phyloP scores from a whole-genome alignment of 2,888 invertebrate species.

The Drosophila vallismaia region DNA sequence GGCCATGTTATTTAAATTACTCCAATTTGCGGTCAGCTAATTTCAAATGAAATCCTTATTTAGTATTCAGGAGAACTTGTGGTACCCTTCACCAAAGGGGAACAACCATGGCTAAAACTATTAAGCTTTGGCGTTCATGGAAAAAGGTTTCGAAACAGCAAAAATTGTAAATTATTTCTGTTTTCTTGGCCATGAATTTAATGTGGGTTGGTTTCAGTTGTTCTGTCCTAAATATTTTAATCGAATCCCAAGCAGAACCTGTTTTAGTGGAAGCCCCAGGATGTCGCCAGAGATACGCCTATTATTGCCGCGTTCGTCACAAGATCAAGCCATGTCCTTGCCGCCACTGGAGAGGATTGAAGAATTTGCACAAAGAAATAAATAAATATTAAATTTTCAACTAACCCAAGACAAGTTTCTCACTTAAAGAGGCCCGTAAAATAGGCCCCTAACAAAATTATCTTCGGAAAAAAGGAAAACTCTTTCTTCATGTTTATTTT shows the following conservation, averaged over 20 bases:
- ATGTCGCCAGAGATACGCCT: not conserved
- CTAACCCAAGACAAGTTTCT: not conserved
- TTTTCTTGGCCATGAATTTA: not conserved
- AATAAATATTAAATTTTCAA: not conserved
- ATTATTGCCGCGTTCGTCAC: not conserved
- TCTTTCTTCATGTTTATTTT: conserved; percentile 1
- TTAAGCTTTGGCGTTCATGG: not conserved
- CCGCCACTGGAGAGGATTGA: not conserved
- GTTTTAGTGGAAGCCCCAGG: not conserved
- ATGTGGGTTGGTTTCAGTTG: not conserved
- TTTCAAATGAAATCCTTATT: conserved; percentile 38
- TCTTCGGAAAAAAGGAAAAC: not conserved
- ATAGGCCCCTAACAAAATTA: conserved; percentile 3
- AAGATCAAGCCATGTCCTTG: not conserved
- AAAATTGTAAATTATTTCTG: not conserved
- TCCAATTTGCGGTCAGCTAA: conserved; percentile 50
- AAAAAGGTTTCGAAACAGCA: not conserved
- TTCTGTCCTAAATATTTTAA: not conserved
- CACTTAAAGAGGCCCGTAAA: not conserved
- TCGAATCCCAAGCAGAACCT: not conserved
- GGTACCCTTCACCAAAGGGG: not conserved
- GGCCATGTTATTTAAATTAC: conserved; percentile 8
- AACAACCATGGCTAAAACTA: not conserved
- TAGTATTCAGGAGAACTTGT: conserved; percentile 44
- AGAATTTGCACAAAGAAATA: not conserved